Evolutionary conservation across 2,888 invertebrate genomes (phyloP).

Genomic region (Drosophila buzzatii): DNA sequence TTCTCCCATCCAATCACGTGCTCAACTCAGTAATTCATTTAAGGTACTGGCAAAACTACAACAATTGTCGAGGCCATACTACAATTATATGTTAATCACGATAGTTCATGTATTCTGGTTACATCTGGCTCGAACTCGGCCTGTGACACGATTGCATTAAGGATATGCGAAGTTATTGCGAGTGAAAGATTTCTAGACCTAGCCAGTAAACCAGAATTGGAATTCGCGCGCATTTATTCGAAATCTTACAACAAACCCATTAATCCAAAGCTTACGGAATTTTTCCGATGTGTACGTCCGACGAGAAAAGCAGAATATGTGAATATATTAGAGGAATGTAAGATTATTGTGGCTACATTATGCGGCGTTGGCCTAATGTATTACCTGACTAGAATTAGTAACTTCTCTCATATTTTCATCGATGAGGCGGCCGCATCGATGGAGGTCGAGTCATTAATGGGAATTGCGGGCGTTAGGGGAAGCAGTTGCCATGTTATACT

Average conservation of each 20-base stretch:
- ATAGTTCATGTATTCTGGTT: conserved; percentile 86
- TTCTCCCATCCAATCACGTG: neutral
- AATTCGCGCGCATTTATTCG: neutral
- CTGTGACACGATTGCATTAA: conserved; percentile 88
- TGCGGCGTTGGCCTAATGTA: conserved; percentile 54
- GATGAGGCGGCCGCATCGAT: conserved; percentile 91
- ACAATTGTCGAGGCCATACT: conserved; percentile 90
- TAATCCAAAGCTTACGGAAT: neutral
- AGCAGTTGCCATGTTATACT: conserved; percentile 87
- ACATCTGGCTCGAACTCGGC: conserved; percentile 85
- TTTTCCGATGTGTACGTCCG: neutral
- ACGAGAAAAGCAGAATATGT: conserved; percentile 28
- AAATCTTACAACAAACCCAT: neutral
- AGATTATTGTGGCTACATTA: conserved; percentile 89
- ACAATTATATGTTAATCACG: conserved; percentile 86
- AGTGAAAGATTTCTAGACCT: neutral
- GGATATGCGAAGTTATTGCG: conserved; percentile 80
- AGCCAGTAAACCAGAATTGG: neutral
- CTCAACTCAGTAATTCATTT: neutral
- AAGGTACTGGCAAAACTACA: conserved; percentile 90
- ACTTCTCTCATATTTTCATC: conserved; percentile 88
- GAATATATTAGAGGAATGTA: conserved; percentile 72
- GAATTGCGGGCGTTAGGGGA: conserved; percentile 84
- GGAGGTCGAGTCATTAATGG: conserved; percentile 89
- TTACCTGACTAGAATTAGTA: rapidly evolving